Evolutionary conservation across 2,113 vertebrate genomes (phyloP), one percentile per base, ranked within the genome.

Genomic region (Scatophagus argus): DNA sequence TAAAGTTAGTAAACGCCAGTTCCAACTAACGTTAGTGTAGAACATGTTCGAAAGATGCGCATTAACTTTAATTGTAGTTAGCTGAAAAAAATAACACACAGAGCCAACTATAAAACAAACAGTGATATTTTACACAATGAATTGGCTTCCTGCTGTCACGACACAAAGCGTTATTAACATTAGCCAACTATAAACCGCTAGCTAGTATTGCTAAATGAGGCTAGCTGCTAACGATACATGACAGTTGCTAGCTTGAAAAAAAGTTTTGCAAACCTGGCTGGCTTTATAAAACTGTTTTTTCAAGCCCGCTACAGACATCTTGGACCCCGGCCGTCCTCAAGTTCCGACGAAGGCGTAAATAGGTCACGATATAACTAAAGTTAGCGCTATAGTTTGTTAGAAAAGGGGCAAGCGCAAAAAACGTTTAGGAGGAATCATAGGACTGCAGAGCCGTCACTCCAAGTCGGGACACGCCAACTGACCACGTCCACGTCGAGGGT

Each of bases 251-350:
- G 51, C 54, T 21, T 62, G 17, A 38, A 79, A 44, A 91, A 93
- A 94, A 90, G 88, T 93, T 90, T 72, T 12, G 49, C 95, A 94
- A 92, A 98, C 98, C 97, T 99, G 98, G 71, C 96, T 99, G 46
- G 98, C 98, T 94, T 99, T 99, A 89, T 99, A 98, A 94, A 99
- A 99, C 94, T 99, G 98, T 65, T 99, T 99, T 95, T 98, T 99
- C 60, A 99, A 92, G 72, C 98, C 98, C 71, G 97, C 97, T 70
- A 98, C 97, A 88, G 97, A 99, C 98, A 99, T 99, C 88, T 91
- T 94, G 94, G 83, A 67, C 56, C 74, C 82, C 41, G 68, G 32
- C 58, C 51, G 66, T 87, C 73, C 72, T 90, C 79, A 29, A 49
- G 74, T 74, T 70, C 72, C 80, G 61, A 70, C 56, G 32, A 65